Evolutionary conservation across 37 sponge, comb jelly and placozoan species (phyloP), one percentile per base, ranked within the genome.

Genomic region (Eunapius fragilis): DNA sequence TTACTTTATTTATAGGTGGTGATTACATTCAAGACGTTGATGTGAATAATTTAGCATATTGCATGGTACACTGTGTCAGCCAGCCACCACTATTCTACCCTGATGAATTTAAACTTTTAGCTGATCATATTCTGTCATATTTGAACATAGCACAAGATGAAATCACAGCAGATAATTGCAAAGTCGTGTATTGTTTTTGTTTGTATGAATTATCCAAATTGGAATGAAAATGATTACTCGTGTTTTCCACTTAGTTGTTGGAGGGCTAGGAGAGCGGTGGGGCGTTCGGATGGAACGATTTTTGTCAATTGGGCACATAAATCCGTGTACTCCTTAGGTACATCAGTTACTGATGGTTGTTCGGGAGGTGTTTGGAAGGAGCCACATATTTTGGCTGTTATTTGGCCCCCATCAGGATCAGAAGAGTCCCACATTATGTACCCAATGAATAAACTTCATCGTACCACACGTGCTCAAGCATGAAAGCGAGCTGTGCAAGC

Each of bases 1-100:
- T 49, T 74, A 25, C 31, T 41, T 27, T 22, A 58, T 24, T 71
- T 82, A 83, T 72, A 24, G 71, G 41, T 17, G 22, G 41, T 76
- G 83, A 88, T 47, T 37, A 82, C 37, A 25, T 67, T 24, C 32
- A 82, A 76, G 37, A 41, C 34, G 25, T 88, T 70, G 77, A 88
- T 80, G 49, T 28, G 17, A 50, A 67, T 33, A 7, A 82, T 3
- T 88, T 82, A 83, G 67, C 47, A 3, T 31, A 76, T 49, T 70
- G 72, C 37, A 82, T 82, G 83, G 25, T 77, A 13, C 30, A 76
- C 37, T 82, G 82, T n/a, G 67, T 36, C 28, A 36, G 36, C 25
- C 25, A 24, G 11, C 30, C 70, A 35, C 77, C 88, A 31, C 41
- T 67, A 67, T 82, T 81, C 23, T 82, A 76, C 76, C 77, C 83